A percentile compares a stretch with the other conserved stretches of the same genome.
Evolutionary conservation across 1,140 invertebrate species (phyloP).

Genomic region (Armadillidium nasatum): DNA sequence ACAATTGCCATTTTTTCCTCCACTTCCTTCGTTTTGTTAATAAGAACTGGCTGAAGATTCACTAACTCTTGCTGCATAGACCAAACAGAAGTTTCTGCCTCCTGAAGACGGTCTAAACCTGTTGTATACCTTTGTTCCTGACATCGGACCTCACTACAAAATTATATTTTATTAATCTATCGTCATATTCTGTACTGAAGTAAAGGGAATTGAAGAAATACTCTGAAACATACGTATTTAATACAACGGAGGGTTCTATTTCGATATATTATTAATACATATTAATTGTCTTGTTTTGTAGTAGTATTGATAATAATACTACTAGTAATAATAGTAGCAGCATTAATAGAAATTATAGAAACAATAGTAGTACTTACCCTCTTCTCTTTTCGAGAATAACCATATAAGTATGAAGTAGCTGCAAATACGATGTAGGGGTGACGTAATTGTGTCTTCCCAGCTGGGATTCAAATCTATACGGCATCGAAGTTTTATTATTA

Average conservation of each 20-base stretch:
- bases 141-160: slow-evolving; percentile 43
- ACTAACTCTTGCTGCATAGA: slow-evolving; percentile 57
- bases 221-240: no score
- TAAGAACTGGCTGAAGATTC: slow-evolving; percentile 57
- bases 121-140: slow-evolving; percentile 50
- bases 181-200: no score
- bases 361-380: slow-evolving; percentile 54
- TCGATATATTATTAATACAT: no score
- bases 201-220: no score
- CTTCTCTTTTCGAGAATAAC: slow-evolving; percentile 71
- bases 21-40: slow-evolving; percentile 57
- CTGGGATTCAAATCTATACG: slow-evolving; percentile 36
- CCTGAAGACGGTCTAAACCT: slow-evolving; percentile 56
- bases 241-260: no score
- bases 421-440: slow-evolving; percentile 89
- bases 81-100: slow-evolving; percentile 53
- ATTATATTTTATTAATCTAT: not conserved
- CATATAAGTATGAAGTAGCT: slow-evolving; percentile 87
- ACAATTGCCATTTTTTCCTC: slow-evolving; percentile 53
- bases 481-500: no score
- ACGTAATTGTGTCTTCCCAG: slow-evolving; percentile 79
- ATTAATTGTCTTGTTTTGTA: no score
- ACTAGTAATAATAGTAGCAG: no score
- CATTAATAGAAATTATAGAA: slow-evolving; percentile 15
- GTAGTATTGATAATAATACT: no score